Evolutionary conservation across 2,888 invertebrate species (phyloP).

Genomic region (Papilio protenor): DNA sequence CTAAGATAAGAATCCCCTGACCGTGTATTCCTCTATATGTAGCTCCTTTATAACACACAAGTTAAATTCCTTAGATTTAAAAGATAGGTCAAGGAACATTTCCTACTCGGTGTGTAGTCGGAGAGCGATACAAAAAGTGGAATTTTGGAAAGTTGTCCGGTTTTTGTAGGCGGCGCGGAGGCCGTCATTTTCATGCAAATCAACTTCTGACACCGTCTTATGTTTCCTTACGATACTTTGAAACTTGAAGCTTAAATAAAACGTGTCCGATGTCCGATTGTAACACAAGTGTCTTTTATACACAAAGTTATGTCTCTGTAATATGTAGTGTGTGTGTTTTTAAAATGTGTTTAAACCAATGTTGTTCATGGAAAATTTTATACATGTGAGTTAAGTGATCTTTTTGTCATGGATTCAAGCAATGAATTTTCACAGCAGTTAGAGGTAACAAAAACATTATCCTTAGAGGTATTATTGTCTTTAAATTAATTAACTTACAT

Average conservation of each 20-base stretch:
- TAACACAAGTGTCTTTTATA: slow-evolving; percentile 45
- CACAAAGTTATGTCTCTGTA: slow-evolving; percentile 4
- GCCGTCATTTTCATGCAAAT: slow-evolving; percentile 77
- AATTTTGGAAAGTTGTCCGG: slow-evolving; percentile 76
- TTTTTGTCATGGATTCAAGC: not conserved
- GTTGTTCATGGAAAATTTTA: not conserved
- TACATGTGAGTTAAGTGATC: not conserved
- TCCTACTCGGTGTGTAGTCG: slow-evolving; percentile 9
- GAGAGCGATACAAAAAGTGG: slow-evolving; percentile 45
- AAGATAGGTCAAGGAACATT: slow-evolving; percentile 33
- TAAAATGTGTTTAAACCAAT: not conserved
- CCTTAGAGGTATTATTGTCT: not conserved
- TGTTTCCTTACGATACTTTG: slow-evolving; percentile 45
- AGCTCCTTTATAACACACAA: not conserved
- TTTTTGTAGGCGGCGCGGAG: slow-evolving; percentile 55
- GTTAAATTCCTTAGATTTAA: slow-evolving; percentile 28
- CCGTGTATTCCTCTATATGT: not conserved
- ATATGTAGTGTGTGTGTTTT: slow-evolving; percentile 3
- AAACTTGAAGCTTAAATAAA: slow-evolving; percentile 43
- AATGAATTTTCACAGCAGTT: not conserved
- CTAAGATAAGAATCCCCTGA: not conserved
- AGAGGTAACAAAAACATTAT: not conserved
- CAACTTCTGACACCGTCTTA: slow-evolving; percentile 56
- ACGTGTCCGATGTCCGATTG: slow-evolving; percentile 42
- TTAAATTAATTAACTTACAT: not conserved